Percentiles rank a stretch among this genome's conserved stretches.
Conservation (phyloP, 53 echinoderm and acorn worm species). For the Astropecten irregularis region DNA sequence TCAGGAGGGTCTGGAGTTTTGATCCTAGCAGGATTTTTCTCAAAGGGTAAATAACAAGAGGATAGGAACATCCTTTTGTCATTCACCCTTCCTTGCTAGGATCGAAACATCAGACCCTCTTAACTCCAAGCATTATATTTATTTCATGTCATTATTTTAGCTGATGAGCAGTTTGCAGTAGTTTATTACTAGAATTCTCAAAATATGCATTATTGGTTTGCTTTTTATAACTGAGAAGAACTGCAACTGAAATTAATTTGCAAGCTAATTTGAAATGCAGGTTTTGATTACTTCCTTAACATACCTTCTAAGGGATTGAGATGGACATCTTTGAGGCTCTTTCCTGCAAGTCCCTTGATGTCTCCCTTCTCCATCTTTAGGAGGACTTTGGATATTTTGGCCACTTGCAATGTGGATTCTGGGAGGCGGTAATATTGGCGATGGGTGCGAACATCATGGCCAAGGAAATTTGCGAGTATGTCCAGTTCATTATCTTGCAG, state of each 20-base stretch:
- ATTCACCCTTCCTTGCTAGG: too few relatives aligned
- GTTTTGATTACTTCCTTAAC: neutral
- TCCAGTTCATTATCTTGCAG: conserved; percentile 77
- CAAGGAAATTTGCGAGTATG: conserved; percentile 67
- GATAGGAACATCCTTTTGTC: too few relatives aligned
- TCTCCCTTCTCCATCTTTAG: conserved; percentile 69
- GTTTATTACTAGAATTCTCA: too few relatives aligned
- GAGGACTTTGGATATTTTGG: conserved; percentile 74
- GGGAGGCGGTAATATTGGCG: conserved; percentile 74
- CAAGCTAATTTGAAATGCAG: neutral
- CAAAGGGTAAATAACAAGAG: neutral
- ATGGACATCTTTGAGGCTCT: conserved; percentile 53
- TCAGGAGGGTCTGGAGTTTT: too few relatives aligned
- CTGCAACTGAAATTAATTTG: neutral
- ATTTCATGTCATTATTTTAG: too few relatives aligned
- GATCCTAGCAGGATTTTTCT: too few relatives aligned
- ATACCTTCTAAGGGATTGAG: conserved; percentile 34
- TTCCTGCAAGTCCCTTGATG: conserved; percentile 51
- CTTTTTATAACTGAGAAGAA: neutral
- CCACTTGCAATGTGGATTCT: conserved; percentile 68
- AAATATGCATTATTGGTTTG: neutral
- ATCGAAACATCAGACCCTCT: too few relatives aligned
- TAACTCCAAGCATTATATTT: too few relatives aligned
- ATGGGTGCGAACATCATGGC: conserved; percentile 73
- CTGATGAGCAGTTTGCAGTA: too few relatives aligned